Base-by-base conservation (phyloP, 2,797 vertebrate genomes). In the Agapornis canus region DNA sequence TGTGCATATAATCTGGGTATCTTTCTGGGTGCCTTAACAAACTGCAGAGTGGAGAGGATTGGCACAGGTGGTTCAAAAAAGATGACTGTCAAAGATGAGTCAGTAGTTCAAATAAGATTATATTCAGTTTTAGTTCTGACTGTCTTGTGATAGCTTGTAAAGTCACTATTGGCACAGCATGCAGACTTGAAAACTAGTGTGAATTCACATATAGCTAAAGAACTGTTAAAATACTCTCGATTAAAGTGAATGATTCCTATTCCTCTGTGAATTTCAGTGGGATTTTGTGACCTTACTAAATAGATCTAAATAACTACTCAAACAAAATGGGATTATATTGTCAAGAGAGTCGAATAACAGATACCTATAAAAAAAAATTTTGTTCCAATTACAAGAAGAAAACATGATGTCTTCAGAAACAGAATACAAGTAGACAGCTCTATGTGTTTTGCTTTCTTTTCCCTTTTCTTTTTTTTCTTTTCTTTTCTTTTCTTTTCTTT, bases 181-280 rank as follows among this genome's bases (percentile, higher is more conserved):
- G 29, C 27, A 82, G 37, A 71, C 23, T 52, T 75, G 26, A 85
- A 89, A 91, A 65, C 26, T 64, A 45, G 8, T 60, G n/a, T 92
- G 70, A 89, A 18, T 4, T 84, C 60, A 68, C 35, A 5, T 54
- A 16, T 40, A 66, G 26, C 43, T 77, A 87, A 94, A 91, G 43
- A 89, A 88, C 29, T 39, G 76, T 64, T 95, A 87, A 94, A 94
- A 85, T 89, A 75, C 76, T 69, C 78, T 85, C 39, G 49, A 19
- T 70, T 94, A 73, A 84, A 93, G 20, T 39, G 19, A 66, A 83
- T 51, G 1, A 64, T 9, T 71, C 37, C 32, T 78, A 48, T 45
- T 90, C 10, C n/a, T 31, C 37, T 39, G n/a, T 78, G 60, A 81
- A 90, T 93, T 92, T 92, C 70, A 60, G 39, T 12, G 51, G 17